phyloP scores from a whole-genome alignment of 2,888 invertebrate genomes.

The Brenthis hecate region DNA sequence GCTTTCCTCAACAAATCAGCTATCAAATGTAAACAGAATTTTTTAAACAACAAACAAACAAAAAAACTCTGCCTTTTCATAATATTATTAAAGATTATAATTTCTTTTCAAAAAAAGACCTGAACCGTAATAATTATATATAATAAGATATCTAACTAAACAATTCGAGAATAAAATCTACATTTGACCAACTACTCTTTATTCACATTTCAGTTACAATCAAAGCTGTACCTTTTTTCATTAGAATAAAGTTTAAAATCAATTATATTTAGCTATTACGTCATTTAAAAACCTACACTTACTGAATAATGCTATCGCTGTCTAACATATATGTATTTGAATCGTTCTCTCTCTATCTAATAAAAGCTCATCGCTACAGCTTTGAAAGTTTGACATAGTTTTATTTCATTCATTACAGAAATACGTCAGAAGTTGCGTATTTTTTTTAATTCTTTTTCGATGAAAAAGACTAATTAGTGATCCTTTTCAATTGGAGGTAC shows the following conservation, averaged over 20 bases:
- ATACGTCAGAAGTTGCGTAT: constrained; percentile 15
- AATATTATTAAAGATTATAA: no score
- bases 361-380: neutral
- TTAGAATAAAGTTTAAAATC: constrained; percentile 9
- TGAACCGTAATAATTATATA: neutral
- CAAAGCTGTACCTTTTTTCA: neutral
- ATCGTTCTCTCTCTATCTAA: constrained; percentile 29
- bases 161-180: neutral
- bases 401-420: constrained; percentile 28
- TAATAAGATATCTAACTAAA: constrained; percentile 9
- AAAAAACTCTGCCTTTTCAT: no score
- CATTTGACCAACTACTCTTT: constrained; percentile 6
- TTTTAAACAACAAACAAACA: no score
- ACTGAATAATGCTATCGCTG: constrained; percentile 4
- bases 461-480: constrained; percentile 29
- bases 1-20: no score
- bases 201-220: neutral
- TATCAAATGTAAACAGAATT: no score
- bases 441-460: constrained; percentile 20
- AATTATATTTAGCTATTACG: neutral
- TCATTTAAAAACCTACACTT: neutral
- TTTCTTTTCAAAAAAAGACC: no score
- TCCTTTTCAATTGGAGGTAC: constrained; percentile 8
- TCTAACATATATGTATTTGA: constrained; percentile 1
- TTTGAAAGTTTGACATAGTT: constrained; percentile 27